Base-by-base conservation (phyloP, 1,140 invertebrate species). In the Drosophila sp. region DNA sequence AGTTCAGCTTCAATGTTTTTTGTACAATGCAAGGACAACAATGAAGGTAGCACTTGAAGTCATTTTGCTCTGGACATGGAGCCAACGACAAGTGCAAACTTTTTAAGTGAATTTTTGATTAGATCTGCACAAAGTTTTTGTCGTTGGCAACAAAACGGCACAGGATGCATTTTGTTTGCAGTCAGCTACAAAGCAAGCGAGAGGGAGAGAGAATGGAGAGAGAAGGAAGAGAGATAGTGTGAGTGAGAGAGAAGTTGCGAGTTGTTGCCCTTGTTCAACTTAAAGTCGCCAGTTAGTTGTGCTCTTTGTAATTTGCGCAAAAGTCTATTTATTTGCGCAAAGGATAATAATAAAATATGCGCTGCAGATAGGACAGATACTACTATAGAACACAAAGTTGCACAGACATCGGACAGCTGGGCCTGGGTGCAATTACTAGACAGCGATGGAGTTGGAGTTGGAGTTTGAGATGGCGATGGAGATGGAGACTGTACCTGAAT, bases 81-180 rank as follows among this genome's bases (percentile, higher is more conserved):
- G 59, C 73, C 51, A 51, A 46, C 73, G 67, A 75, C 78, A 64
- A 79, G 83, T 70, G 76, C 72, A 87, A 87, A 87, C 83, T 87
- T 87, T 87, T 87, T 87, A 87, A 87, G 83, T 87, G 83, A 87
- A 87, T 87, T 87, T 87, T 87, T 87, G 83, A 87, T 87, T 87
- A 87, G 83, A 87, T 87, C 83, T 83, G 83, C 69, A 79, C 79
- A 87, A 87, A 87, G 79, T 87, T 87, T 87, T 83, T 89, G 72
- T 76, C 76, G 67, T 66, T 61, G 72, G 80, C 74, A 54, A 64
- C 73, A 75, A 80, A 80, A 77, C 63, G 62, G 73, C 46, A 67
- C 46, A 53, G 66, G 13, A 59, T 46, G 56, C 59, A 72, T 65
- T 65, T 48, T 34, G 45, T 43, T 45, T n/a, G 57, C 6, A 62